A percentile compares a stretch with the other conserved stretches of the same genome.
Evolutionary conservation across 2,888 invertebrate species (phyloP).

Genomic region (Drosophila robusta): DNA sequence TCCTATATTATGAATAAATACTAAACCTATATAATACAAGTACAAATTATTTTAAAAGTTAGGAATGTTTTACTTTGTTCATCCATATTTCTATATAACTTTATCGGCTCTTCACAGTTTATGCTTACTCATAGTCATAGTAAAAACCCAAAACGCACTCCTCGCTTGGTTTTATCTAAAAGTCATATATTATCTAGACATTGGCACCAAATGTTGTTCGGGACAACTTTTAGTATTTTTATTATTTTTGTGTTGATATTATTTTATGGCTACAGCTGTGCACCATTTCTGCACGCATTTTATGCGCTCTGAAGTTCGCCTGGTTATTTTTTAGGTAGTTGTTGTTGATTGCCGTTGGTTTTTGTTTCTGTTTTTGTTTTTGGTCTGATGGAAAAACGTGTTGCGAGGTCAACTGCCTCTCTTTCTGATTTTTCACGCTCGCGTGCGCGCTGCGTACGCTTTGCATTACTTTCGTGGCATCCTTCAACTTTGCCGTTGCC

Average conservation of each 20-base stretch:
- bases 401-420: conserved; percentile 78
- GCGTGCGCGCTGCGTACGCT: conserved; percentile 48
- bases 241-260: conserved; percentile 6
- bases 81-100: not conserved
- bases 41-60: too few relatives aligned
- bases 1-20: too few relatives aligned
- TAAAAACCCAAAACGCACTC: not conserved
- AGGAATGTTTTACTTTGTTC: too few relatives aligned
- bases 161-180: conserved; percentile 1
- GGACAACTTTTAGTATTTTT: conserved; percentile 45
- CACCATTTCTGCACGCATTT: conserved; percentile 75
- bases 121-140: not conserved
- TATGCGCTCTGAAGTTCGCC: conserved; percentile 57
- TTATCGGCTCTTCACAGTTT: not conserved
- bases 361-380: conserved; percentile 23
- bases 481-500: conserved; percentile 70
- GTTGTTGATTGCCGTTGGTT: conserved; percentile 13
- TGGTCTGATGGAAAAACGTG: conserved; percentile 68
- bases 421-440: conserved; percentile 68
- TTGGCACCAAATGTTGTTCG: conserved; percentile 48
- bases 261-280: conserved; percentile 31
- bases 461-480: conserved; percentile 69
- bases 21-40: too few relatives aligned
- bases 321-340: conserved; percentile 25
- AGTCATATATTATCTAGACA: conserved; percentile 10